Evolutionary conservation across 2,888 invertebrate species (phyloP).

Genomic region (Rugalucina vietnamica): DNA sequence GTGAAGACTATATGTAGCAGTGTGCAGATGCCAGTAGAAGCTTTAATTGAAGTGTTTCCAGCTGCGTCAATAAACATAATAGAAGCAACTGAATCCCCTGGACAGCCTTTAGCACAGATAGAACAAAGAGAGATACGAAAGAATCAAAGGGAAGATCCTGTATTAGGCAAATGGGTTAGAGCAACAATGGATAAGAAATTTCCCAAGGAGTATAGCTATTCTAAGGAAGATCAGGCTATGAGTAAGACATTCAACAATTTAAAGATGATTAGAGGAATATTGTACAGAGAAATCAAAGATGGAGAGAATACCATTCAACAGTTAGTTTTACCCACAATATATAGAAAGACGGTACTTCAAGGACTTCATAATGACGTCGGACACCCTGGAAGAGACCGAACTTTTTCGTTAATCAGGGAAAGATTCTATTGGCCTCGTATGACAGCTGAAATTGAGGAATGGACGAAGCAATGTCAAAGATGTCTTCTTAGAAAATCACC

Average conservation of each 20-base stretch:
- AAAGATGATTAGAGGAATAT: neutral
- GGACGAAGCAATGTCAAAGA: conserved; percentile 6
- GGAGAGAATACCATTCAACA: neutral
- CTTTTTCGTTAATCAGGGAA: conserved; percentile 4
- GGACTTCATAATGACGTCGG: conserved; percentile 36
- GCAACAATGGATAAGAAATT: neutral
- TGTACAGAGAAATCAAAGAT: neutral
- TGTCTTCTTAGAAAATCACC: conserved; percentile 6
- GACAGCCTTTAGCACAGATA: conserved; percentile 2
- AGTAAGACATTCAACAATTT: neutral
- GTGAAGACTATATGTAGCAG: neutral
- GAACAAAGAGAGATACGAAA: conserved; percentile 23
- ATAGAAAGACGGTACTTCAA: neutral
- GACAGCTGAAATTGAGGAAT: neutral
- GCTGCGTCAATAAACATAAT: neutral
- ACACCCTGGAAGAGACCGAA: conserved; percentile 31
- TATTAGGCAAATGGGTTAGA: conserved; percentile 7
- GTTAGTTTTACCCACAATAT: neutral
- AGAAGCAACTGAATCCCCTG: conserved; percentile 2
- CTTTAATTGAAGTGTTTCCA: conserved; percentile 6
- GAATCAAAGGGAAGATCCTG: conserved; percentile 3
- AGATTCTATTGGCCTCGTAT: conserved; percentile 27
- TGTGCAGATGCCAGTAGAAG: neutral
- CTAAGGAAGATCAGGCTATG: neutral
- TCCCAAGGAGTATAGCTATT: neutral